Evolutionary conservation across 2,888 invertebrate genomes (phyloP).

Genomic region (Anodontia alba): DNA sequence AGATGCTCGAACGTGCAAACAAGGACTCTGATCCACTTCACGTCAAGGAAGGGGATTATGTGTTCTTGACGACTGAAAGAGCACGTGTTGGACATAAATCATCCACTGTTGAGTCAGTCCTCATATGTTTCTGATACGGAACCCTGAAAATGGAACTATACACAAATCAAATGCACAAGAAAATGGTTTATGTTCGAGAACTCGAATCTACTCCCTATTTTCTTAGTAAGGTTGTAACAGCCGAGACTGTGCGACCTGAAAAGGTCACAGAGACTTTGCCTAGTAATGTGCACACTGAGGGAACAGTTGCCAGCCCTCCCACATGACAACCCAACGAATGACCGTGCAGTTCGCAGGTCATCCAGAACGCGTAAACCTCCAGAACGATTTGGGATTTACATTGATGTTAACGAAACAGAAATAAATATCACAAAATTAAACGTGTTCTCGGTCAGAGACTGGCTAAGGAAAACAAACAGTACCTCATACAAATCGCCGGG

Average conservation of each 20-base stretch:
- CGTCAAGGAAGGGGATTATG: conserved; percentile 26
- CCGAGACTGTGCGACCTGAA: neutral
- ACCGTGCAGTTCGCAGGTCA: neutral
- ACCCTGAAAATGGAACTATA: conserved; percentile 17
- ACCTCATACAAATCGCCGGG: conserved; percentile 13
- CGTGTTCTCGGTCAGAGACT: conserved; percentile 11
- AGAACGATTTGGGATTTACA: conserved; percentile 4
- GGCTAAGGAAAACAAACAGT: neutral
- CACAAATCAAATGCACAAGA: neutral
- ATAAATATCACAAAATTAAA: conserved; percentile 18
- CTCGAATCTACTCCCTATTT: neutral
- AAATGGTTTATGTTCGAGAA: neutral
- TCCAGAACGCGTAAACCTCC: too few species aligned
- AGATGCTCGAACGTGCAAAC: conserved; percentile 19
- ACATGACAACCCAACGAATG: neutral
- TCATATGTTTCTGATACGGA: conserved; percentile 27
- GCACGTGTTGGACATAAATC: conserved; percentile 28
- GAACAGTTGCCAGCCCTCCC: neutral
- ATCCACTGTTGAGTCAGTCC: conserved; percentile 26
- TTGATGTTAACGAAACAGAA: neutral
- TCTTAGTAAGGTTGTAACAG: conserved; percentile 2
- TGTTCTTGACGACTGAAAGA: conserved; percentile 16
- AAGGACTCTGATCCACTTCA: conserved; percentile 1
- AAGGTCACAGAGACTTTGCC: neutral
- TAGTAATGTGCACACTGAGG: neutral